Conservation (phyloP, 2,797 vertebrate genomes). For the Gallinago stenura region DNA sequence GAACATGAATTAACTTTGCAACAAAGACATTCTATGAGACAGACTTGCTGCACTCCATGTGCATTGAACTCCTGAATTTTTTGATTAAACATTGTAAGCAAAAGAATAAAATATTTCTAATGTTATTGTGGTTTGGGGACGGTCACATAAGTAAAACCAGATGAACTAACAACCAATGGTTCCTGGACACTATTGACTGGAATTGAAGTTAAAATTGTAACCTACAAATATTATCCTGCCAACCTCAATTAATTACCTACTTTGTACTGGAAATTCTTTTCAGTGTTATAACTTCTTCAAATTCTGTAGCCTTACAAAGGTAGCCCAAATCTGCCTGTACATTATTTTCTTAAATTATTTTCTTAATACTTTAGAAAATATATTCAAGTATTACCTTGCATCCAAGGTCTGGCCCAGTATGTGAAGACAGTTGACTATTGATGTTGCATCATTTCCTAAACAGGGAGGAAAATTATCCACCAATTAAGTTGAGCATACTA, state of each 20-base stretch:
- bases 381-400: slow-evolving; percentile 83
- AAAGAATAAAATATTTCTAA: not conserved
- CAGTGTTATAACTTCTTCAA: not conserved
- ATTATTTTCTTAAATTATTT: not conserved
- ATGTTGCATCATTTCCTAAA: slow-evolving; percentile 92
- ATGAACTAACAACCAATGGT: not conserved
- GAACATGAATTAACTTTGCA: not conserved
- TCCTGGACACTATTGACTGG: not conserved
- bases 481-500: not conserved
- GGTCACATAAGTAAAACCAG: not conserved
- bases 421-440: slow-evolving; percentile 97
- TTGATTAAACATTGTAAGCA: not conserved
- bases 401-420: slow-evolving; percentile 96
- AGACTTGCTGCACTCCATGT: not conserved
- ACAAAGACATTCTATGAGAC: not conserved
- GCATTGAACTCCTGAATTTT: not conserved
- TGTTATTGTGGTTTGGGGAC: not conserved
- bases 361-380: not conserved
- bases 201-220: not conserved
- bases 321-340: not conserved
- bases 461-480: slow-evolving; percentile 32
- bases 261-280: not conserved
- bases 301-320: not conserved
- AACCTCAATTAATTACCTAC: not conserved
- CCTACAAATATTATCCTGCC: not conserved